Base-by-base conservation (phyloP, 2,797 vertebrate species). In the Mormyrops attenuatus region DNA sequence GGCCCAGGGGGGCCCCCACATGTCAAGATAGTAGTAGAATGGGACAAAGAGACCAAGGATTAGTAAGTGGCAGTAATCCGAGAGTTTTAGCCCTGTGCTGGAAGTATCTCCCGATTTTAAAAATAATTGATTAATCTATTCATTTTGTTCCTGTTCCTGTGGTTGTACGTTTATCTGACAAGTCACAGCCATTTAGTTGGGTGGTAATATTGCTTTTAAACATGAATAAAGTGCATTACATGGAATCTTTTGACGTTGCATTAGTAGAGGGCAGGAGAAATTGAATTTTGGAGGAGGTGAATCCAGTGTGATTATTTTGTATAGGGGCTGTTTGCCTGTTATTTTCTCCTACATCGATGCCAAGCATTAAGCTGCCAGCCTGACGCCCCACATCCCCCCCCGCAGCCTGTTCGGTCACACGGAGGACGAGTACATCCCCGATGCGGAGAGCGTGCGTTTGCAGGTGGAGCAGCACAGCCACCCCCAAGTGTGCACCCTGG, bases 1-100 rank as follows among this genome's bases (percentile, higher is more conserved):
- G 98, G 98, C 91, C 97, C 97, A 90, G 98, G 98, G 1, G 98
- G 98, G 17, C 97, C 98, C 0, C 97, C 98, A 88, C 99, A 99
- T 66, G 97, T 99, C 93, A 99, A 99, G 94, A 95, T 99, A 89
- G 97, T 99, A 87, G 98, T 99, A 1, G 99, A 99, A 92, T 99
- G 98, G 99, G 99, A 99, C 96, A 98, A 98, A 93, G 99, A 99
- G 93, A 99, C 98, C 85, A 99, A 98, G 95, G 98, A 99, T 92
- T 99, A 98, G 98, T 99, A 93, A 98, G 98, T 98, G 91, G 26
- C 49, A 87, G 63, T 26, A 66, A 15, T 69, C 63, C 4, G 1
- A 47, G 20, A 44, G 38, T 22, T 17, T 44, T 6, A 77, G 11
- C 5, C 47, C n/a, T 87, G 4, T 69, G 20, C 38, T 55, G 84